These are phyloP conservation scores for Salminus brasiliensis DNA, from an alignment of 2,113 vertebrate species.

Conservation along the genomic window DNA sequence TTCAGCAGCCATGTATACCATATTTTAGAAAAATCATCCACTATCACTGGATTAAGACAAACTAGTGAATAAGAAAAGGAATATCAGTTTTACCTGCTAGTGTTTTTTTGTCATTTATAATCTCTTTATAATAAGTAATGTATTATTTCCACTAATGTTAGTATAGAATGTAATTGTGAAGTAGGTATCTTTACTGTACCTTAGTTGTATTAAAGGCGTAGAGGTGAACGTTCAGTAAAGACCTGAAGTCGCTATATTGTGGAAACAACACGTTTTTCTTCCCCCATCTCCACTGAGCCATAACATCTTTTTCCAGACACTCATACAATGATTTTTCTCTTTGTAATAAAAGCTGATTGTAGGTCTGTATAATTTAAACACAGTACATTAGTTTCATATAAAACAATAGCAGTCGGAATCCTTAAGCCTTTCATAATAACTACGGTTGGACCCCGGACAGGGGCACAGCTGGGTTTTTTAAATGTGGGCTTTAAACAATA, in stretches of 20 bases:
- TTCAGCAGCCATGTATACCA: background rate
- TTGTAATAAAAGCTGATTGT: slow-evolving; percentile 57
- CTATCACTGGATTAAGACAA: background rate
- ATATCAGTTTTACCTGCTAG: too few species aligned
- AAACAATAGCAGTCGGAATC: slow-evolving; percentile 66
- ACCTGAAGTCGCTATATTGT: slow-evolving; percentile 14
- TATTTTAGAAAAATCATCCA: background rate
- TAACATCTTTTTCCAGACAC: slow-evolving; percentile 60
- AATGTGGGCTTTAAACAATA: slow-evolving; percentile 64
- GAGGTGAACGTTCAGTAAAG: background rate
- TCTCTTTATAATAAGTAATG: too few species aligned
- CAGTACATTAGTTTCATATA: slow-evolving; percentile 66
- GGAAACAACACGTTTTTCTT: slow-evolving; percentile 50
- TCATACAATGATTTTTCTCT: slow-evolving; percentile 47
- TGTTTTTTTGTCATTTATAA: too few species aligned
- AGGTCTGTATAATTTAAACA: slow-evolving; percentile 63
- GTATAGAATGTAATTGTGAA: too few species aligned
- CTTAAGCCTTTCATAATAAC: slow-evolving; percentile 59
- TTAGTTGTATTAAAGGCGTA: too few species aligned
- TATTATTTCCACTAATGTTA: too few species aligned
- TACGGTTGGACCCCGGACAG: slow-evolving; percentile 58
- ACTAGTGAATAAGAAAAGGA: background rate
- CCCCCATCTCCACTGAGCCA: slow-evolving; percentile 40
- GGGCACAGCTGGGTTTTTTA: slow-evolving; percentile 68
- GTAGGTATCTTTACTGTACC: too few species aligned